These are phyloP conservation scores for Drosophila suzukii DNA, from an alignment of 1,140 invertebrate genomes.

Conservation along the genomic window DNA sequence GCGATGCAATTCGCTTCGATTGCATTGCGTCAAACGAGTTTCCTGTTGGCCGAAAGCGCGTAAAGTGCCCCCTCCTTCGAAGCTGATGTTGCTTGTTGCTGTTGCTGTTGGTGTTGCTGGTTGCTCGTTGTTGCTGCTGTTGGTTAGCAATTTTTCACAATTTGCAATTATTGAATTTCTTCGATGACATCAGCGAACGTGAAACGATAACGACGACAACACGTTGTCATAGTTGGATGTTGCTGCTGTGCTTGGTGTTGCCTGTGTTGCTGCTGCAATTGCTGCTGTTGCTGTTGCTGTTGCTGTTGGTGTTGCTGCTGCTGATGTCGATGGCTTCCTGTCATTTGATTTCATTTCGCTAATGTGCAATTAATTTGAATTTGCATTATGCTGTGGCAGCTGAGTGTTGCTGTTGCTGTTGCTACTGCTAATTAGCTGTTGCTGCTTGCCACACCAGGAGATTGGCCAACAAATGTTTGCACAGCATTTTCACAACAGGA, in stretches of 20 bases:
- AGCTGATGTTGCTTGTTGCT: not conserved
- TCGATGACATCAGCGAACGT: slow-evolving; percentile 59
- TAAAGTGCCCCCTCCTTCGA: slow-evolving; percentile 43
- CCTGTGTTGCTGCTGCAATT: not conserved
- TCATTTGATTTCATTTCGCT: slow-evolving; percentile 61
- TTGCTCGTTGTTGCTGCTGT: slow-evolving; percentile 16
- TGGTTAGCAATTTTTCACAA: slow-evolving; percentile 66
- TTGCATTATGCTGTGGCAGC: slow-evolving; percentile 50
- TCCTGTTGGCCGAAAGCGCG: slow-evolving; percentile 67
- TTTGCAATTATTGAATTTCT: slow-evolving; percentile 73
- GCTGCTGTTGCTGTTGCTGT: not conserved
- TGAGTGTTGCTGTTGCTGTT: slow-evolving; percentile 9
- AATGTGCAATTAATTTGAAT: slow-evolving; percentile 66
- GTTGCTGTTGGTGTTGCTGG: not conserved
- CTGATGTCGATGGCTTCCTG: slow-evolving; percentile 57
- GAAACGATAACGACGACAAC: slow-evolving; percentile 28
- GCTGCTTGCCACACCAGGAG: slow-evolving; percentile 32
- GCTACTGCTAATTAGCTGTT: slow-evolving; percentile 43
- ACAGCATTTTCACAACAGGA: not conserved
- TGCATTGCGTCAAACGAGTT: slow-evolving; percentile 54
- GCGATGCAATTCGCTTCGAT: slow-evolving; percentile 28
- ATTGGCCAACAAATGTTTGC: slow-evolving; percentile 8
- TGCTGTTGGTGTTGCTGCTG: not conserved
- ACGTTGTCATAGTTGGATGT: slow-evolving; percentile 18
- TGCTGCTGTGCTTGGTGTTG: slow-evolving; percentile 9